Conservation (phyloP, 1,140 invertebrate species). For the Drosophila watanabei region DNA sequence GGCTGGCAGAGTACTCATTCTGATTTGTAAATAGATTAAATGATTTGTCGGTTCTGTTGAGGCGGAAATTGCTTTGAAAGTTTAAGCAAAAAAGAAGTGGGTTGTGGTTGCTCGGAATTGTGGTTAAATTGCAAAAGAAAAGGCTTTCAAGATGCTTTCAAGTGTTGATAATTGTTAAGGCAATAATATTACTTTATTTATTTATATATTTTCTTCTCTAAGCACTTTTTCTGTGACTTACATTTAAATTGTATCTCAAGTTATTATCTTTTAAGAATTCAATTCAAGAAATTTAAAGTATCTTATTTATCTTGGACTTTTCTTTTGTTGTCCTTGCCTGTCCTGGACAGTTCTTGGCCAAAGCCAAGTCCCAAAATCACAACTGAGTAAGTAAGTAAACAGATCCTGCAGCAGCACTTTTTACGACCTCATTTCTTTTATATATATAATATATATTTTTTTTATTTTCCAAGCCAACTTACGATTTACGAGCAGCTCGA, state of each 20-base stretch:
- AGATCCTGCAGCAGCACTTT: slow-evolving; percentile 20
- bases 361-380: slow-evolving; percentile 17
- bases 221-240: too few relatives aligned
- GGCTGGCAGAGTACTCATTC: slow-evolving; percentile 20
- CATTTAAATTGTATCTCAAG: neutral
- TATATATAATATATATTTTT: slow-evolving; percentile 13
- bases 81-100: slow-evolving; percentile 1
- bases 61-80: slow-evolving; percentile 14
- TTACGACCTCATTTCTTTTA: slow-evolving; percentile 26
- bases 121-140: slow-evolving; percentile 21
- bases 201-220: neutral
- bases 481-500: slow-evolving; percentile 86
- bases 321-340: neutral
- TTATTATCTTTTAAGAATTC: neutral
- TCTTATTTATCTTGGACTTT: neutral
- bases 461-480: slow-evolving; percentile 55
- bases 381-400: slow-evolving; percentile 37
- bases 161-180: neutral
- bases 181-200: neutral
- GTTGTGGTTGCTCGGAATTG: slow-evolving; percentile 1
- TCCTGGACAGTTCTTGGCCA: slow-evolving; percentile 7
- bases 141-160: neutral
- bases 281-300: too few relatives aligned
- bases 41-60: slow-evolving; percentile 27
- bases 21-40: slow-evolving; percentile 46